Evolutionary conservation across 92 coral and sea anemone genomes (phyloP), one percentile per base, ranked within the genome.

Genomic region (Pocillopora meandrina): DNA sequence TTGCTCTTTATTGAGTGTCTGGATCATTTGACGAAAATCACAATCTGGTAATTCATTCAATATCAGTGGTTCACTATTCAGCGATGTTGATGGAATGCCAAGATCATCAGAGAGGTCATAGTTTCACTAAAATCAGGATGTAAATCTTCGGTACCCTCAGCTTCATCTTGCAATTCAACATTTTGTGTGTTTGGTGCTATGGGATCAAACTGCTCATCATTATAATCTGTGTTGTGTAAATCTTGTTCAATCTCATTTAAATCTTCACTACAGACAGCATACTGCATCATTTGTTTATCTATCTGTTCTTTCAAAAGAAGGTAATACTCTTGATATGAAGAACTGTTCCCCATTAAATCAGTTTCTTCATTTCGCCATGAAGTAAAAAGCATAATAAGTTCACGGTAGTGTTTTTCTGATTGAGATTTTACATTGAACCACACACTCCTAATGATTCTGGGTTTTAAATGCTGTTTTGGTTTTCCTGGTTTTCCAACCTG

Each of bases 241-340:
- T 76, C 69, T 10, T 74, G 56, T 61, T 86, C 79, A 26, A 80
- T 86, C 64, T 83, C 82, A 83, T 61, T 60, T 3, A 73, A 20
- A 74, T 84, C 87, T 84, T 84, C 87, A 84, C 82, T 84, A 61
- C 87, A 74, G 49, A 84, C 21, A 70, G 79, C 80, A 73, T 84
- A 64, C 42, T 84, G 73, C 15, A 13, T 52, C 83, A 75, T 47
- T 84, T 76, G 87, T 60, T 84, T 67, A 18, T 84, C 74, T 16
- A 84, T 84, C 5, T 52, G 14, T 1, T 76, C 83, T 66, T 60
- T 80, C 16, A 80, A n/a, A 79, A 66, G 61, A 11, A 62, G 23
- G 56, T 49, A 87, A 23, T 20, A 65, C 42, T 86, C 85, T 59
- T 79, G 72, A 65, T 86, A 86, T 57, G 90, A 79, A 70, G 80